Conservation (phyloP, 1,140 invertebrate species). For the Aphis craccivora region DNA sequence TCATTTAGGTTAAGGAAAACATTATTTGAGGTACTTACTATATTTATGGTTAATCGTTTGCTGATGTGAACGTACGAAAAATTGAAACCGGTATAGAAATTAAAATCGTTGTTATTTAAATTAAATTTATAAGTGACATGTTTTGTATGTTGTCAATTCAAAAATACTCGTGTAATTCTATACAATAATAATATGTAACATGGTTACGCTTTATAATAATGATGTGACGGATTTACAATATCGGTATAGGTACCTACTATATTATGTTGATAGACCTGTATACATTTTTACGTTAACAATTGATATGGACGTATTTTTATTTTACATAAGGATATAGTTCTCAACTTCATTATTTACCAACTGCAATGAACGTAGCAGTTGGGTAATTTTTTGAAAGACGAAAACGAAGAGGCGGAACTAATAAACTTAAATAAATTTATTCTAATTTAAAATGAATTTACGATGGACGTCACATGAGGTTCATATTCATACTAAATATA, state of each 20-base stretch:
- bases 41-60: neutral
- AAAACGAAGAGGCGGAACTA: neutral
- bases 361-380: neutral
- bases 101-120: neutral
- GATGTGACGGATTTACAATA: neutral
- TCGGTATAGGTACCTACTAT: neutral
- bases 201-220: constrained; percentile 18
- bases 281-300: constrained; percentile 13
- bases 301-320: neutral
- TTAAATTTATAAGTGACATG: neutral
- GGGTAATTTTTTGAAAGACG: neutral
- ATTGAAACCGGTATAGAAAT: neutral
- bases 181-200: neutral
- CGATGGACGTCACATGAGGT: neutral
- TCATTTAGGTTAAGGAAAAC: neutral
- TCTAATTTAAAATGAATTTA: neutral
- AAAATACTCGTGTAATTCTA: neutral
- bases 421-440: neutral
- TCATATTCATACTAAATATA: neutral
- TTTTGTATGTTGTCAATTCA: neutral
- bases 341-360: neutral
- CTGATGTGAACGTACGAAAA: neutral
- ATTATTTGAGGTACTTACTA: neutral
- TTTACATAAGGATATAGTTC: neutral
- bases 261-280: neutral